Base-by-base conservation (phyloP, 2,797 vertebrate genomes). In the Intellagama lesueurii region DNA sequence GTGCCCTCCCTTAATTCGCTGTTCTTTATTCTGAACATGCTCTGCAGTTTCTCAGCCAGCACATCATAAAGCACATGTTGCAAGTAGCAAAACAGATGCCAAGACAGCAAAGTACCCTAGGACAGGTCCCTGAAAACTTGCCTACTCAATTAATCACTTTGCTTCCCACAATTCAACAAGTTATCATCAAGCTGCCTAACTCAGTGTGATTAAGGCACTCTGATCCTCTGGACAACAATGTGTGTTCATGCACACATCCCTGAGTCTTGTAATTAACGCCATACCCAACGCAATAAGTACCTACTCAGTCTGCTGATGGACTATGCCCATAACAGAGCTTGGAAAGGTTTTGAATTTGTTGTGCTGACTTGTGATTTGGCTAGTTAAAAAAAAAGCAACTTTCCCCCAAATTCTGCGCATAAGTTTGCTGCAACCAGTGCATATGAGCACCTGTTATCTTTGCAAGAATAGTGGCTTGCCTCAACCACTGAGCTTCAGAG, bases 11-110 rank as follows among this genome's bases (percentile, higher is more conserved):
- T 75, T 85, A 60, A 85, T 85, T 70, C 73, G 4, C 49, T 75
- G 32, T 85, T 76, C 72, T 85, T 24, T 40, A 64, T 85, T 76
- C 83, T 40, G 83, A 76, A 60, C 72, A 64, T 75, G 52, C 52
- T 14, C 72, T 28, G n/a, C 30, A 69, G 44, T 73, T 85, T 60
- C 35, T 52, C 32, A 85, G 52, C 7, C 83, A 60, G 70, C n/a
- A 35, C 11, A 75, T 85, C 32, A 14, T 56, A 75, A 75, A 12
- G 24, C n/a, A 26, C 49, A 52, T 60, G 44, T 32, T 73, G 70
- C 70, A 85, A 32, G 49, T 28, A 47, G 8, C 5, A 30, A 86
- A 77, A 66, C 8, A 44, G 56, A 28, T 76, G 32, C n/a, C 11
- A 22, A 85, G 68, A 30, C 52, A 35, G 9, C 32, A 47, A 35